Evolutionary conservation across 1,140 invertebrate species (phyloP), one percentile per base, ranked within the genome.

Genomic region (Drosophila kurseongensis): DNA sequence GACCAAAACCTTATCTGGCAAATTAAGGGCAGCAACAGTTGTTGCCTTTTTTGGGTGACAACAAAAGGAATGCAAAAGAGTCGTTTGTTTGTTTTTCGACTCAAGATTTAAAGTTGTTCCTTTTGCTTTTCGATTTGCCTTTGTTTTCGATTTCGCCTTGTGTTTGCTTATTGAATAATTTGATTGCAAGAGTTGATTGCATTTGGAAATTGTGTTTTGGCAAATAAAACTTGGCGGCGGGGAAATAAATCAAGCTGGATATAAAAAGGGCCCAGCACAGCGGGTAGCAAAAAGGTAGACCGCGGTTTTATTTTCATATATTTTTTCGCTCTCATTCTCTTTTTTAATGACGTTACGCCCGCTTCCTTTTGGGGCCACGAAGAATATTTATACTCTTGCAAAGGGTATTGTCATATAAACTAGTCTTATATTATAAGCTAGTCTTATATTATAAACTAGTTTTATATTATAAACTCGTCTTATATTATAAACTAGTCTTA

Each of bases 331-430:
- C 65, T 29, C 36, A 36, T 58, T 71, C 66, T 47, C 42, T 36
- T 75, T 67, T 84, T 84, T 84, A 84, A 84, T 84, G 80, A 83
- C 56, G 80, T 84, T 84, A 84, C 80, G 80, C 80, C 80, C 81
- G 78, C 78, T 80, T 83, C 80, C 79, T 81, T 61, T 73, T 75
- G 73, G 59, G 59, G 72, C 59, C 59, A 48, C 48, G 56, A 47
- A 73, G 36, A 52, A 75, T 36, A 36, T 52, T 63, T 32, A 8
- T 32, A 7, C 23, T 23, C 23, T 23, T 23, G 23, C 23, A 23
- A 0, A 23, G 23, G 23, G 23, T 23, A 23, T 23, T 23, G 2
- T 18, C 18, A 18, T 18, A 18, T 18, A 1, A 18, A 23, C 3
- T 23, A 23, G 23, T 23, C 23, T 4, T 23, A 4, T 23, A 23